Evolutionary conservation across 2,797 vertebrate species (phyloP).

Genomic region (Nyctalus aviator): DNA sequence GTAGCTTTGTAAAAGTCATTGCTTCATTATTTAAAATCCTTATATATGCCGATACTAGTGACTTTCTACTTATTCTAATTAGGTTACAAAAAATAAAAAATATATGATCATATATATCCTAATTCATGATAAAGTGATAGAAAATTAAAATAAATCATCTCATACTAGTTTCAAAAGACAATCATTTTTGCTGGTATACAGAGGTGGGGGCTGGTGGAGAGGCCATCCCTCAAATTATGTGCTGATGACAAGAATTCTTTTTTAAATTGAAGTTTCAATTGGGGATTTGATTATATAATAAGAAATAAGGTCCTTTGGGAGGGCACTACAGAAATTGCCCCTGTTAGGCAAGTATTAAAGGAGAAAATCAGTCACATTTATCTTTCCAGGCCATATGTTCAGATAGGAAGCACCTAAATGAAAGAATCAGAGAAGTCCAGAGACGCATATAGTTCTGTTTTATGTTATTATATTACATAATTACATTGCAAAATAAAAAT

Average conservation of each 20-base stretch:
- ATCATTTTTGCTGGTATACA: background rate
- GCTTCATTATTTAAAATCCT: constrained; percentile 32
- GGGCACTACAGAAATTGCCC: constrained; percentile 5
- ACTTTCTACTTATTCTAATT: constrained; percentile 55
- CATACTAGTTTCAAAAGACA: constrained; percentile 16
- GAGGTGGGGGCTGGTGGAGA: background rate
- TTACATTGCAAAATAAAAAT: constrained; percentile 51
- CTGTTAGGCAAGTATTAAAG: constrained; percentile 8
- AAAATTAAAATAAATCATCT: constrained; percentile 42
- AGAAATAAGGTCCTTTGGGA: constrained; percentile 25
- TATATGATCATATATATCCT: background rate
- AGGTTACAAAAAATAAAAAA: constrained; percentile 46
- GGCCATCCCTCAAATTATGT: background rate
- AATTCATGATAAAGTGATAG: constrained; percentile 6
- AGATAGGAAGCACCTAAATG: constrained; percentile 12
- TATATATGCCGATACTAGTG: background rate
- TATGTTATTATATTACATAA: background rate
- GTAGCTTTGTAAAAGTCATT: constrained; percentile 83
- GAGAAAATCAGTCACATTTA: constrained; percentile 33
- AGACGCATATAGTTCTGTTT: constrained; percentile 30
- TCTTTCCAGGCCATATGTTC: background rate
- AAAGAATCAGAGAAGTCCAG: background rate
- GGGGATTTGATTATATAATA: background rate
- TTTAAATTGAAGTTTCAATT: constrained; percentile 31
- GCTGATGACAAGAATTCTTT: constrained; percentile 20